Base-by-base conservation (phyloP, 2,888 invertebrate species). In the Linyphia triangularis region DNA sequence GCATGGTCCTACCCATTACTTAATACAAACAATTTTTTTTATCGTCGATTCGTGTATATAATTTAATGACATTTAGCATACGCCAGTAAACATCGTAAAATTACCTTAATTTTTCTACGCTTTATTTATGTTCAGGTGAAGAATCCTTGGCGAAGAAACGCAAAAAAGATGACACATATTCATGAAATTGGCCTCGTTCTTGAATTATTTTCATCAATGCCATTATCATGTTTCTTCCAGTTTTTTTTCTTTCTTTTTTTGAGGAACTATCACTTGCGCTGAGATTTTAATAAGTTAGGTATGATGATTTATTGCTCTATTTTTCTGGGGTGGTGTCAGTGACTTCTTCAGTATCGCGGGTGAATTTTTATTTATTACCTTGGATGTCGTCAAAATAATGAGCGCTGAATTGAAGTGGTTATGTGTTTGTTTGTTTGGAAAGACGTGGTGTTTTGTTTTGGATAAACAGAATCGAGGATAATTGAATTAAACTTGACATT, bases 111-210 rank as follows among this genome's bases (percentile, higher is more conserved):
- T 65, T 65, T 30, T 65, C 30, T 28, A 28, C n/a, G n/a, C n/a
- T n/a, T n/a, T 65, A 65, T 65, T 9, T 24, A 70, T 70, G 16
- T 28, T 43, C 7, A 43, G 40, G 40, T n/a, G 43, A 26, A n/a
- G 43, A 70, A 43, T 24, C 43, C 16, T 33, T 19, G 33, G 43
- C 43, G 51, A 43, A 69, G 43, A 70, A 22, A 63, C 28, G 59
- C 28, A 37, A 5, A 28, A n/a, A 30, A 81, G 43, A 69, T 70
- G 83, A 72, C 83, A 83, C 51, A 83, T 61, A 70, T 82, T 72
- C 28, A 19, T n/a, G 70, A 43, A 51, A 79, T 61, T 83, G 84
- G 65, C 73, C 84, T 75, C 75, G 24, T 84, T 84, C 57, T 13
- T 24, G 28, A 37, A 69, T 84, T 65, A 69, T 57, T 67, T 75